Percentiles rank a stretch among this genome's conserved stretches.
These are phyloP conservation scores for Drosophila takahashii DNA, from an alignment of 1,140 invertebrate species.

Conservation along the genomic window DNA sequence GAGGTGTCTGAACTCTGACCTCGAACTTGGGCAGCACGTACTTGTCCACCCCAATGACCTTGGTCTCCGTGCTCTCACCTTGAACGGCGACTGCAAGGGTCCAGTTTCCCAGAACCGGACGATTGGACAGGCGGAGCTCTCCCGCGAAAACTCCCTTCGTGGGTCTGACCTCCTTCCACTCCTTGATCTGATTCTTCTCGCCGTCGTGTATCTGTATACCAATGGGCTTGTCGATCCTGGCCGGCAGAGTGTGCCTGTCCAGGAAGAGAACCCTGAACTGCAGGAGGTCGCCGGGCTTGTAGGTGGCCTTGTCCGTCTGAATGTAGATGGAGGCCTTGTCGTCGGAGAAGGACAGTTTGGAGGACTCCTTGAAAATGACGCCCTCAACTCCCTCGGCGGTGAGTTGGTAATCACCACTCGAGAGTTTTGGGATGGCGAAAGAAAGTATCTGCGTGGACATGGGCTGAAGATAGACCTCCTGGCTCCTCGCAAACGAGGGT, in stretches of 20 bases:
- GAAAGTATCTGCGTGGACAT: conserved; percentile 89
- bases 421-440: conserved; percentile 88
- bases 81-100: conserved; percentile 88
- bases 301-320: conserved; percentile 97
- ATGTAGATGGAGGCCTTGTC: conserved; percentile 96
- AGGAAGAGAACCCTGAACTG: conserved; percentile 93
- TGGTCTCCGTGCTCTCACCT: conserved; percentile 30
- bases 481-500: conserved; percentile 88
- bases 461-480: conserved; percentile 88
- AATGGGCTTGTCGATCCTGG: conserved; percentile 75
- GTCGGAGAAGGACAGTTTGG: conserved; percentile 89
- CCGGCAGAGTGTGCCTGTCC: conserved; percentile 90
- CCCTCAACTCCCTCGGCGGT: conserved; percentile 90
- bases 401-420: conserved; percentile 91
- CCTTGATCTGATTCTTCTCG: conserved; percentile 86
- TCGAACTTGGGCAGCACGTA: conserved; percentile 97
- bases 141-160: conserved; percentile 91
- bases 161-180: conserved; percentile 90
- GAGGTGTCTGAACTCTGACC: conserved; percentile 91
- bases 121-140: conserved; percentile 92
- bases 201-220: conserved; percentile 59
- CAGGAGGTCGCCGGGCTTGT: conserved; percentile 94
- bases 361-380: conserved; percentile 90
- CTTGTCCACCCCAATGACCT: conserved; percentile 87
- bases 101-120: conserved; percentile 96